These are phyloP conservation scores for Apamea epomidion DNA, from an alignment of 2,888 invertebrate genomes.

Conservation along the genomic window DNA sequence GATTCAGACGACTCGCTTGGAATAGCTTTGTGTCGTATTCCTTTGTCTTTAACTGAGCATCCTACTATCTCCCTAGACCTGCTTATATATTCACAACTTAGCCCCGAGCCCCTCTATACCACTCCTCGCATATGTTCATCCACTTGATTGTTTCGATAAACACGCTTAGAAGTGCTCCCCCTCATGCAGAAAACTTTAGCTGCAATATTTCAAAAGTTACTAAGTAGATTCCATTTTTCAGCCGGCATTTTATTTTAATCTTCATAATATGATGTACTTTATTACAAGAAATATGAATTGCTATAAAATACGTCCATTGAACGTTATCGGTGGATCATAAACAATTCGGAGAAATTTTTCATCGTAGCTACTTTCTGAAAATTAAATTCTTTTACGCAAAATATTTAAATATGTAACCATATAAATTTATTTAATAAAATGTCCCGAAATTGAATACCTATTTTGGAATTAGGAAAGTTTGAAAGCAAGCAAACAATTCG, in stretches of 20 bases:
- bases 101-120: conserved; percentile 57
- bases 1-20: conserved; percentile 74
- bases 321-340: conserved; percentile 54
- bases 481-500: conserved; percentile 85
- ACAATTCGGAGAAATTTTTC: conserved; percentile 45
- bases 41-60: conserved; percentile 79
- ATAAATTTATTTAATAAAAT: conserved; percentile 68
- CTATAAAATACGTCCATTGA: conserved; percentile 53
- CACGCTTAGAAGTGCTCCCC: conserved; percentile 41
- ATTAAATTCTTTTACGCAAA: conserved; percentile 56
- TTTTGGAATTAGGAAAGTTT: conserved; percentile 82
- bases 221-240: conserved; percentile 34
- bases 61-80: conserved; percentile 69
- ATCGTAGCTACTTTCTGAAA: conserved; percentile 39
- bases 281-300: conserved; percentile 50
- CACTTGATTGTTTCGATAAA: conserved; percentile 65
- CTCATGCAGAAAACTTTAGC: conserved; percentile 29
- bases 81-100: conserved; percentile 73
- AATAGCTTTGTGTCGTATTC: conserved; percentile 78
- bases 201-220: conserved; percentile 23
- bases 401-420: conserved; percentile 55
- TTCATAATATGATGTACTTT: conserved; percentile 48
- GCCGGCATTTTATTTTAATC: conserved; percentile 50
- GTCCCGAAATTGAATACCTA: conserved; percentile 70
- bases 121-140: conserved; percentile 49